Conservation (phyloP, 1,140 invertebrate species). For the Heliconius himera region DNA sequence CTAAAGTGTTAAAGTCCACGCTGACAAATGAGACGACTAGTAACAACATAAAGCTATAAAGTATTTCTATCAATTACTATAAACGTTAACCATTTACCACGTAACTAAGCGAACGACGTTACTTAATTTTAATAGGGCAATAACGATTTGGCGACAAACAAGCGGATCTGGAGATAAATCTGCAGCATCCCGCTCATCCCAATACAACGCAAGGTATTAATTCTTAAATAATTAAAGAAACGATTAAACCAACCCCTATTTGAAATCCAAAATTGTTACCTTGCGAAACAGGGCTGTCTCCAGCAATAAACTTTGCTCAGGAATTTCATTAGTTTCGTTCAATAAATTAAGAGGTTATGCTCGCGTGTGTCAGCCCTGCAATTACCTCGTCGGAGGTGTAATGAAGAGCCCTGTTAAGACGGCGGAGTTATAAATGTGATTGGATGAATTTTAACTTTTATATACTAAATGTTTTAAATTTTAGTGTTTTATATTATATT, state of each 20-base stretch:
- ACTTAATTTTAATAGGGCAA: conserved; percentile 13
- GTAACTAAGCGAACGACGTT: background rate
- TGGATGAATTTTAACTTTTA: conserved; percentile 33
- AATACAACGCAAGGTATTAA: conserved; percentile 53
- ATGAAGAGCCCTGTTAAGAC: conserved; percentile 66
- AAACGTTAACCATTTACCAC: background rate
- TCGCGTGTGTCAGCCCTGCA: conserved; percentile 77
- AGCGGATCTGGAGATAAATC: conserved; percentile 39
- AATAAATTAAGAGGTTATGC: conserved; percentile 82
- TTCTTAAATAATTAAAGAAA: conserved; percentile 78
- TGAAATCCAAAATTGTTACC: conserved; percentile 70
- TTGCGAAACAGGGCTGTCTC: conserved; percentile 69
- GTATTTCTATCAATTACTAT: background rate
- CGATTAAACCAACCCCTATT: conserved; percentile 66
- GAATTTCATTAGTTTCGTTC: conserved; percentile 81
- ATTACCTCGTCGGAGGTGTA: conserved; percentile 74
- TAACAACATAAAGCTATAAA: no score
- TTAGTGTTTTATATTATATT: background rate
- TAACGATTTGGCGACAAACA: conserved; percentile 17
- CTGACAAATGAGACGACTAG: no score
- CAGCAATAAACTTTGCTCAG: conserved; percentile 73
- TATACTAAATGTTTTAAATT: background rate
- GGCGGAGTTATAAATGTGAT: conserved; percentile 53
- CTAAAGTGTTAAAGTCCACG: no score
- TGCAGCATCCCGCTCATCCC: conserved; percentile 42